Conservation (phyloP, 2,888 invertebrate species). For the Dysmachus trigonus region DNA sequence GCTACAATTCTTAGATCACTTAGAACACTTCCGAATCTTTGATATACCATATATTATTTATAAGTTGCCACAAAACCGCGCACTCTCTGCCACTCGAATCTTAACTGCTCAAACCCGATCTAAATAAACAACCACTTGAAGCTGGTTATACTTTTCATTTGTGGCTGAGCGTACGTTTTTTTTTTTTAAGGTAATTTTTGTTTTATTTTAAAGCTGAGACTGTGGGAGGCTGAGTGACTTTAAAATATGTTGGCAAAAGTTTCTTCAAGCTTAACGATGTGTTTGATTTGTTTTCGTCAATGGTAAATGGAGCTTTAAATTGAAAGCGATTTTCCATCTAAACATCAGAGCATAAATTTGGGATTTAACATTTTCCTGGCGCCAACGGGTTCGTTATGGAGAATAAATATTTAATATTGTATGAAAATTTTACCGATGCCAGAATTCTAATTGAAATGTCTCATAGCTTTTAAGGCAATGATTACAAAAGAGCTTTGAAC, state of each 20-base stretch:
- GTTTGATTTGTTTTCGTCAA: neutral
- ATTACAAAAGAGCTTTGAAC: neutral
- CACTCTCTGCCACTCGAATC: neutral
- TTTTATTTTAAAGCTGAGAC: neutral
- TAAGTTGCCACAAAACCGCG: neutral
- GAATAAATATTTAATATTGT: neutral
- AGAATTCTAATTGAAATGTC: neutral
- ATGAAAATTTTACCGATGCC: neutral
- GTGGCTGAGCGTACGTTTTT: neutral
- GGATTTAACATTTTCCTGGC: neutral
- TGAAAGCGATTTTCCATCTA: neutral
- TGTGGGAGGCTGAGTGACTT: neutral
- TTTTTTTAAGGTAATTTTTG: neutral
- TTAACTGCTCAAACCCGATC: neutral
- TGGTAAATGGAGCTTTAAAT: neutral
- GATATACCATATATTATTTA: neutral
- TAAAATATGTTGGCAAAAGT: neutral
- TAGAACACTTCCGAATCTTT: neutral
- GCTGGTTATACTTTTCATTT: neutral
- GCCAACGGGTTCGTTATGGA: neutral
- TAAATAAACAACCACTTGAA: neutral
- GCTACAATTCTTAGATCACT: neutral
- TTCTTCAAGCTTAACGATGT: neutral
- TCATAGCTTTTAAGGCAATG: neutral
- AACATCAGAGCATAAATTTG: neutral